phyloP scores from a whole-genome alignment of 2,797 vertebrate species.

The Arctocebus calabarensis region DNA sequence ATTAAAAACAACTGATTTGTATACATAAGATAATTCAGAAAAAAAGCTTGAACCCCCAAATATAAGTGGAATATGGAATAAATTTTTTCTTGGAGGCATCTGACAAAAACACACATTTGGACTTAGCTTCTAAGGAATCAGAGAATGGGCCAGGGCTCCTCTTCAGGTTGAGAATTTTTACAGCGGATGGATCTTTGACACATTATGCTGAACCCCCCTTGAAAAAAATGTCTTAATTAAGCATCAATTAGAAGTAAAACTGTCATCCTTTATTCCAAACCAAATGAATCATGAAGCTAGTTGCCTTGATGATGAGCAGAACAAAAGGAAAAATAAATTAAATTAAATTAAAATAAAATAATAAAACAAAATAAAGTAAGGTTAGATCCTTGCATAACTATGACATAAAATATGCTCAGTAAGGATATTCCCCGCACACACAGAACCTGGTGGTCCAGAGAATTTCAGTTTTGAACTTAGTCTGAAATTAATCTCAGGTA shows the following conservation, averaged over 20 bases:
- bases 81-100: background rate
- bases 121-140: background rate
- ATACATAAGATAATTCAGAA: background rate
- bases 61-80: background rate
- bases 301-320: background rate
- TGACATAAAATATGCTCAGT: background rate
- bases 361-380: background rate
- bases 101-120: background rate
- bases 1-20: background rate
- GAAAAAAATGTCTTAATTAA: background rate
- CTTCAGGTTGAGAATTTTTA: background rate
- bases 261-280: background rate
- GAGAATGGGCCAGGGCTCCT: background rate
- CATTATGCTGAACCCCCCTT: background rate
- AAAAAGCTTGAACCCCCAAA: background rate
- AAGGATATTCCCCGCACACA: background rate
- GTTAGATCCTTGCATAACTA: background rate
- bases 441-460: background rate
- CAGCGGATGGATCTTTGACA: background rate
- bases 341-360: no score
- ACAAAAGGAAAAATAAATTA: background rate
- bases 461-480: background rate
- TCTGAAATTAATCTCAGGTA: background rate
- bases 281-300: background rate
- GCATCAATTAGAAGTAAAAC: background rate